These are phyloP conservation scores for Cossypha polioptera DNA, from an alignment of 2,797 vertebrate species.

Conservation along the genomic window DNA sequence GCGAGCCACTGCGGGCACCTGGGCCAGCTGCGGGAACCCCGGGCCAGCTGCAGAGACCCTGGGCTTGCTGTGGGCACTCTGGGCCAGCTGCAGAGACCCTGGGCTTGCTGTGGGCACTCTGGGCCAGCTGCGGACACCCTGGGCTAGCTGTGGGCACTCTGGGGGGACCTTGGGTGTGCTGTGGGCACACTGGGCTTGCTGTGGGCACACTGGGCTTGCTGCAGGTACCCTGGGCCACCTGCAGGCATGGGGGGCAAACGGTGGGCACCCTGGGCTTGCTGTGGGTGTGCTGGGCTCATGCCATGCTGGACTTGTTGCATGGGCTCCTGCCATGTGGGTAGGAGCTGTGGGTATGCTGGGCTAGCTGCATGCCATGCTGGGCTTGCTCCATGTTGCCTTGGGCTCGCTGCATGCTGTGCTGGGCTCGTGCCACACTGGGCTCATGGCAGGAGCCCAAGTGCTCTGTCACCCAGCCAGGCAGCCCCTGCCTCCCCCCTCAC, in stretches of 20 bases:
- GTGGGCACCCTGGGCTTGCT: neutral
- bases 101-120: too few species aligned
- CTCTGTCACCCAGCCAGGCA: neutral
- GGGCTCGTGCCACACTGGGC: neutral
- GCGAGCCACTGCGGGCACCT: too few species aligned
- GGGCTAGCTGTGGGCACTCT: neutral
- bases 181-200: accelerated
- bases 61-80: too few species aligned
- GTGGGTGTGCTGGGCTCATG: neutral
- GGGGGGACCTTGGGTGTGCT: neutral
- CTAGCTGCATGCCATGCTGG: accelerated
- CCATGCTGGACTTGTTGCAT: too few species aligned
- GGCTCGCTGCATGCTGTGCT: neutral
- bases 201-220: accelerated
- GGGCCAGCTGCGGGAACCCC: too few species aligned
- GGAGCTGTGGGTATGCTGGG: neutral
- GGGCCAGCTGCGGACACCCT: too few species aligned
- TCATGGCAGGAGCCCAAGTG: neutral
- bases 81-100: too few species aligned
- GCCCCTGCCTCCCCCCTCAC: neutral
- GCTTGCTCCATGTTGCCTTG: neutral
- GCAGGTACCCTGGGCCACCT: neutral
- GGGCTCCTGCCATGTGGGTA: neutral
- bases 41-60: too few species aligned
- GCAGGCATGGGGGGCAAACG: neutral